A percentile compares a stretch with the other conserved stretches of the same genome.
Conservation (phyloP, 2,113 vertebrate species). For the Archocentrus centrarchus region DNA sequence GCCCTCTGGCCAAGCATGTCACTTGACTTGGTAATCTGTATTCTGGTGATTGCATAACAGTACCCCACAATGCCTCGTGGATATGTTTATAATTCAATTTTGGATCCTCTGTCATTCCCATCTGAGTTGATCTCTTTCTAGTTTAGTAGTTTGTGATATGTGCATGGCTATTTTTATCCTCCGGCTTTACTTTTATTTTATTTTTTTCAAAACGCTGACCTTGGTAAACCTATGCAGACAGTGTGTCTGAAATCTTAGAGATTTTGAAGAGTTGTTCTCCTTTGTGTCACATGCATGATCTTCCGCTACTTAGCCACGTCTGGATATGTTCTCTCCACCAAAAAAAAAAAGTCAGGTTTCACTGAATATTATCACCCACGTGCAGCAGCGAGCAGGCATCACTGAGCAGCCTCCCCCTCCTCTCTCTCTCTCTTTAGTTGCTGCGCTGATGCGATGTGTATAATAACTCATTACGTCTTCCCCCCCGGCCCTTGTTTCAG, state of each 20-base stretch:
- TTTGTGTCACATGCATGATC: not conserved
- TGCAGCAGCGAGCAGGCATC: slow-evolving; percentile 36
- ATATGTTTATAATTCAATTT: slow-evolving; percentile 40
- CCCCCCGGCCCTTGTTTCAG: slow-evolving; percentile 40
- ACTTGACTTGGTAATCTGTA: slow-evolving; percentile 35
- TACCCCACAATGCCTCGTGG: slow-evolving; percentile 24
- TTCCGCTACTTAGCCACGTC: not conserved
- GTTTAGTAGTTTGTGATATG: not conserved
- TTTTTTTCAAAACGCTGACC: not conserved
- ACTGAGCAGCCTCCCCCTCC: not conserved
- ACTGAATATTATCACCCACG: slow-evolving; percentile 58
- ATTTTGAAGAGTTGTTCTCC: slow-evolving; percentile 1
- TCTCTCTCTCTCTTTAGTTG: slow-evolving; percentile 20
- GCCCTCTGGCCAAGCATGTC: slow-evolving; percentile 67
- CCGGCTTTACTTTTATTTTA: not conserved
- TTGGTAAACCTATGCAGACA: not conserved
- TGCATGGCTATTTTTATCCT: not conserved
- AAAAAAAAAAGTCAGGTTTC: slow-evolving; percentile 27
- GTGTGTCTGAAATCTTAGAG: not conserved
- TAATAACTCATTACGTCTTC: slow-evolving; percentile 45
- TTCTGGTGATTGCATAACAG: slow-evolving; percentile 60
- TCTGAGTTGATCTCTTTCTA: not conserved
- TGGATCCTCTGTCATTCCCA: not conserved
- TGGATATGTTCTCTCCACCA: slow-evolving; percentile 26
- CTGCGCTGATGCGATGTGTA: slow-evolving; percentile 34